Evolutionary conservation across 2,113 vertebrate genomes (phyloP), one percentile per base, ranked within the genome.

Genomic region (Clarias magur): DNA sequence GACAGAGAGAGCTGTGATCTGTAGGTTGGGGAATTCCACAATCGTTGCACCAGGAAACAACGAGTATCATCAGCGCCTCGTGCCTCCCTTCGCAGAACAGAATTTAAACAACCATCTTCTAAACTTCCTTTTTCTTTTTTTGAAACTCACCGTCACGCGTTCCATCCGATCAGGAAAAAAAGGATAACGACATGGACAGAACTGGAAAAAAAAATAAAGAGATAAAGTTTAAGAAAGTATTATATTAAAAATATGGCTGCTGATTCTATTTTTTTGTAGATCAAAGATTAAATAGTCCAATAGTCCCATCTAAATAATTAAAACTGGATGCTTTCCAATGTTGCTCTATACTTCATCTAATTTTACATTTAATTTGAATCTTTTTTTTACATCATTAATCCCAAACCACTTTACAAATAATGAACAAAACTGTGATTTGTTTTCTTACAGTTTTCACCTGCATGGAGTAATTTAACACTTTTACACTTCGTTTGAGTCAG

Each of bases 1-100:
- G 62, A 82, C 60, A 82, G 60, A 67, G 60, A 82, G 63, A 70
- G 11, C 25, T 53, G 42, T 56, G 75, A 78, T 54, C 75, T 17
- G 48, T n/a, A 70, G 34, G 2, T 73, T 63, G 34, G 42, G 67
- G 30, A 38, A 80, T 59, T 60, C 57, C 56, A 80, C 19, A 80
- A 80, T 80, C 27, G 60, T 3, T 19, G 23, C 30, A 57, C 42
- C n/a, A 60, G 27, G n/a, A 2, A 21, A 2, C 12, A 56, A 72
- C 57, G 2, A 60, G 9, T 11, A 30, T 81, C 57, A 23, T 21
- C 4, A 60, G 16, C 5, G 4, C 78, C 54, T 30, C 48, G 21
- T 79, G 21, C 21, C 13, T 54, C 13, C 54, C 19, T 80, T 27
- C 15, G 19, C 54, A 42, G 21, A 19, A 42, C 1, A 10, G 38